Evolutionary conservation across 92 coral and sea anemone species (phyloP), one percentile per base, ranked within the genome.

Genomic region (Phymanthus crucifer): DNA sequence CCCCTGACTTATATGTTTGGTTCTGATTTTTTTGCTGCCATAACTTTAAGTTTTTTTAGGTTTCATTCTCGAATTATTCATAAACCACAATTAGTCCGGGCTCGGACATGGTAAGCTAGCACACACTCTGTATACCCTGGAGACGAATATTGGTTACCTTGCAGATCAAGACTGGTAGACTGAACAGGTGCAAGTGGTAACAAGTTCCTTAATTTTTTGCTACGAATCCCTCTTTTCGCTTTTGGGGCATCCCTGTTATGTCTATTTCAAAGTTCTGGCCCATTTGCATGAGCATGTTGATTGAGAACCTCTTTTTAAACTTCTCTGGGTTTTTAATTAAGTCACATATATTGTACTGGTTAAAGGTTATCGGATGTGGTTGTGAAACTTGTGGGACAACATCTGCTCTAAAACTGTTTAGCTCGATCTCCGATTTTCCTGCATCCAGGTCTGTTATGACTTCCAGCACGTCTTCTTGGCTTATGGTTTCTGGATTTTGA

Each of bases 351-450:
- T 70, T 70, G 74, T 70, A 4, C 16, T 70, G 74, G 12, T 70
- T 70, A 33, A 26, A 70, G 26, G 33, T 70, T 32, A 70, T 21
- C 5, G 74, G 74, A 27, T 70, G 74, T 23, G 33, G 74, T 38
- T 70, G 40, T 70, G 46, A 19, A 19, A 70, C 74, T 32, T 70
- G 74, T 10, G 7, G 12, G 11, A 70, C 37, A 40, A 50, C 2
- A 2, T 50, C 18, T 12, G 19, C 14, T 50, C 18, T 50, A 7
- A 50, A 3, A 4, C 57, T 70, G 26, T 70, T 38, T 40, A 70
- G 46, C 38, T 70, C 74, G 24, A 38, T 70, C 74, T 70, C 37
- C 14, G 74, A 70, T 70, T 70, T 19, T 70, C 31, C 74, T 70
- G 74, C 74, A 70, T 70, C 11, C 1, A 32, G 21, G 31, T 70